Percentiles rank a stretch among this genome's conserved stretches.
phyloP scores from a whole-genome alignment of 1,140 invertebrate species.

The Drosophila kikkawai region DNA sequence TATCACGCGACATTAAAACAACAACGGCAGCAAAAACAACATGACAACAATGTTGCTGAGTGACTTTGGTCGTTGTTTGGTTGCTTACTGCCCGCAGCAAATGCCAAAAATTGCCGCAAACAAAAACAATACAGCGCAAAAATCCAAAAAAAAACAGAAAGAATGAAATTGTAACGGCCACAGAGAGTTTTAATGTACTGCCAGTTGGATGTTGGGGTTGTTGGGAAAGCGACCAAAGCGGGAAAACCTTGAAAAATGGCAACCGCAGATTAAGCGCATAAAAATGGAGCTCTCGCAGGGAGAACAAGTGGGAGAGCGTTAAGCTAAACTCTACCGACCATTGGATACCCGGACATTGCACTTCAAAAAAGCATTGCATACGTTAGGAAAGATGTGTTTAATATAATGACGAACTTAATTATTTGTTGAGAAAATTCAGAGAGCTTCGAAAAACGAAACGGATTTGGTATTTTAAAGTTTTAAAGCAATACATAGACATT shows the following conservation, averaged over 20 bases:
- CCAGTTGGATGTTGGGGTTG: constrained; percentile 26
- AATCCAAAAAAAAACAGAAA: constrained; percentile 40
- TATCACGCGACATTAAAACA: constrained; percentile 83
- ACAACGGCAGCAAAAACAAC: constrained; percentile 58
- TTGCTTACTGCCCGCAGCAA: constrained; percentile 72
- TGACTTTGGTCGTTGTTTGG: constrained; percentile 59
- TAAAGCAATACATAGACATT: too few species aligned
- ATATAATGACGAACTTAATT: too few species aligned
- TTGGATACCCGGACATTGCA: not conserved
- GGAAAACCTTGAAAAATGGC: constrained; percentile 66
- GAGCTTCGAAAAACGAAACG: too few species aligned
- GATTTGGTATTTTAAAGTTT: too few species aligned
- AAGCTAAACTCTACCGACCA: not conserved
- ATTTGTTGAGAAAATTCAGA: too few species aligned
- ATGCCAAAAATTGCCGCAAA: constrained; percentile 81
- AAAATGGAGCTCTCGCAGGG: constrained; percentile 52
- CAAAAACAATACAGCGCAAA: constrained; percentile 77
- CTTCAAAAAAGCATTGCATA: not conserved
- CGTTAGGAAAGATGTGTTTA: too few species aligned
- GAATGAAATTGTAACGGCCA: constrained; percentile 70
- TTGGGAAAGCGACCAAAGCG: constrained; percentile 5
- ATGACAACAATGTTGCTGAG: constrained; percentile 53
- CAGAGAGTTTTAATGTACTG: constrained; percentile 79
- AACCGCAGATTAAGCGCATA: constrained; percentile 82
- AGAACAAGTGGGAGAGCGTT: constrained; percentile 2